phyloP scores from a whole-genome alignment of 2,888 invertebrate species.

The Luperina testacea region DNA sequence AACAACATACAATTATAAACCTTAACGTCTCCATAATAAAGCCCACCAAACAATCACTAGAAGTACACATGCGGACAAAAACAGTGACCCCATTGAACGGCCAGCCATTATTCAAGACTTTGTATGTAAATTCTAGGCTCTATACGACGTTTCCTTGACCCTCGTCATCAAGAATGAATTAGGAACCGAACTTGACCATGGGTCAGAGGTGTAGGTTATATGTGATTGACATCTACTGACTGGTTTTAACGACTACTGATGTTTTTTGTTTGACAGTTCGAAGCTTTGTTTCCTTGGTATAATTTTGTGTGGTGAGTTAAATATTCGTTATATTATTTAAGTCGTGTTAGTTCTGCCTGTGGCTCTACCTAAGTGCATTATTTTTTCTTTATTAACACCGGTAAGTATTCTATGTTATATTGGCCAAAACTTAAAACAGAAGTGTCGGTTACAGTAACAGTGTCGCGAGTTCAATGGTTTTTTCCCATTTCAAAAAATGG shows the following conservation, averaged over 20 bases:
- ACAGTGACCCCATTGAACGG: constrained; percentile 77
- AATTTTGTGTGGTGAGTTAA: constrained; percentile 27
- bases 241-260: constrained; percentile 69
- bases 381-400: not conserved
- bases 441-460: too few species aligned
- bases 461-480: too few species aligned
- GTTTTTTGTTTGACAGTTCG: constrained; percentile 71
- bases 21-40: constrained; percentile 27
- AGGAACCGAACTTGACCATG: constrained; percentile 88
- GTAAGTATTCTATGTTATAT: not conserved
- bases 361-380: not conserved
- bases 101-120: constrained; percentile 83
- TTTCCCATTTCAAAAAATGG: too few species aligned
- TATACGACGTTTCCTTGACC: constrained; percentile 77
- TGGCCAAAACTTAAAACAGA: too few species aligned
- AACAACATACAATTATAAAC: constrained; percentile 28
- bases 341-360: not conserved
- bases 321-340: not conserved
- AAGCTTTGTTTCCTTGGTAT: constrained; percentile 56
- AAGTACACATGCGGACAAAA: constrained; percentile 74
- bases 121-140: constrained; percentile 85
- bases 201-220: constrained; percentile 77
- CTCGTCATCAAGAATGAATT: constrained; percentile 83
- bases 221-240: constrained; percentile 79
- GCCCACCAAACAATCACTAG: not conserved